Evolutionary conservation across 2,888 invertebrate species (phyloP).

Genomic region (Phlogophora meticulosa): DNA sequence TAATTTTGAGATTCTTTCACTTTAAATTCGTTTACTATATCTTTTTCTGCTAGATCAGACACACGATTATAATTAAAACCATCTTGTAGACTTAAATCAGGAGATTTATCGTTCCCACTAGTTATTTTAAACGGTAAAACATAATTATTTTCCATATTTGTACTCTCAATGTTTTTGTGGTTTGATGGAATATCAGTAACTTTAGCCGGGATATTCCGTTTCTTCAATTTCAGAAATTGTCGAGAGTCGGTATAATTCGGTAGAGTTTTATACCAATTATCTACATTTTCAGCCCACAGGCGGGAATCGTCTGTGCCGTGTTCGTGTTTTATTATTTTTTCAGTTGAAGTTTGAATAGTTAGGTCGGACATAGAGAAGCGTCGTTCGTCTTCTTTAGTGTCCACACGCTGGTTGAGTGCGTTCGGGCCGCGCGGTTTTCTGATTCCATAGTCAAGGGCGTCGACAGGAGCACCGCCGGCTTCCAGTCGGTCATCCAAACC

Average conservation of each 20-base stretch:
- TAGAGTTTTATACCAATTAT: constrained; percentile 63
- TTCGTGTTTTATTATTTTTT: constrained; percentile 14
- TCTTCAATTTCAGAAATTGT: constrained; percentile 11
- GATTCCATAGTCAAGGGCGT: constrained; percentile 35
- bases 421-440: constrained; percentile 71
- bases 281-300: constrained; percentile 56
- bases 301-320: constrained; percentile 29
- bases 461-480: not conserved
- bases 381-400: constrained; percentile 13
- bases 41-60: constrained; percentile 17
- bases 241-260: constrained; percentile 44
- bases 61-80: constrained; percentile 9
- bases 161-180: not conserved
- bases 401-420: not conserved
- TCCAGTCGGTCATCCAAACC: constrained; percentile 56
- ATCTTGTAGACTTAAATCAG: constrained; percentile 10
- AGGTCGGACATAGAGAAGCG: not conserved
- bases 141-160: constrained; percentile 26
- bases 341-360: not conserved
- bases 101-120: constrained; percentile 2
- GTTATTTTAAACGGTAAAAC: not conserved
- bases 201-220: not conserved
- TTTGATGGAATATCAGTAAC: not conserved
- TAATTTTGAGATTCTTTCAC: constrained; percentile 28
- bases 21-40: constrained; percentile 17